Percentiles rank a stretch among this genome's conserved stretches.
Evolutionary conservation across 1,140 invertebrate genomes (phyloP).

Genomic region (Acyrthosiphon pisum): DNA sequence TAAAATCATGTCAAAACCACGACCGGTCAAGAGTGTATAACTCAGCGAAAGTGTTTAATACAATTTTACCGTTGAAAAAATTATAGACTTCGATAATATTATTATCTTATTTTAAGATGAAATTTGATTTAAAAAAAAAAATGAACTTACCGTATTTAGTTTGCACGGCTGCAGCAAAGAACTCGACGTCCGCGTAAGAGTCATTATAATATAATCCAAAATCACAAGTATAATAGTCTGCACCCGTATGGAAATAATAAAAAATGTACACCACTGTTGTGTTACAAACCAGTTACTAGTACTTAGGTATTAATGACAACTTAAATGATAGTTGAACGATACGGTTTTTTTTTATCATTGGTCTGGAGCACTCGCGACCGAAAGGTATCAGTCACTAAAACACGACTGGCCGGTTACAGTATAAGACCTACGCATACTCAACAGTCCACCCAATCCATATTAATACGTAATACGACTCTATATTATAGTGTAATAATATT

Average conservation of each 20-base stretch:
- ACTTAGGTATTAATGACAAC: neutral
- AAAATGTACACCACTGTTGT: neutral
- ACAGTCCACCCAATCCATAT: neutral
- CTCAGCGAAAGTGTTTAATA: neutral
- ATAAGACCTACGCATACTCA: neutral
- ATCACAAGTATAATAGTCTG: neutral
- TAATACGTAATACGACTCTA: neutral
- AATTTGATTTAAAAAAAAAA: neutral
- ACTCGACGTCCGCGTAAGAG: neutral
- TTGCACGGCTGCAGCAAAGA: neutral
- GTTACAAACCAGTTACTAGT: neutral
- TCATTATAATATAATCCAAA: neutral
- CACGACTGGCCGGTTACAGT: neutral
- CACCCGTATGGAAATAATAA: neutral
- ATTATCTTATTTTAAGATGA: neutral
- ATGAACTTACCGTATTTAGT: slow-evolving; percentile 16
- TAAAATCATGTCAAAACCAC: neutral
- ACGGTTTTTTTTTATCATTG: neutral
- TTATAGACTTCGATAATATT: neutral
- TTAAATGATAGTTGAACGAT: neutral
- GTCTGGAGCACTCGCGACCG: neutral
- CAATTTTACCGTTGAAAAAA: neutral
- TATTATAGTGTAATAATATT: neutral
- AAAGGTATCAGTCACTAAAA: slow-evolving; percentile 41
- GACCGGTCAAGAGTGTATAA: neutral